Evolutionary conservation across 30 jellyfish, hydroid and myxozoan species (phyloP).

Genomic region (Hydractinia echinata): DNA sequence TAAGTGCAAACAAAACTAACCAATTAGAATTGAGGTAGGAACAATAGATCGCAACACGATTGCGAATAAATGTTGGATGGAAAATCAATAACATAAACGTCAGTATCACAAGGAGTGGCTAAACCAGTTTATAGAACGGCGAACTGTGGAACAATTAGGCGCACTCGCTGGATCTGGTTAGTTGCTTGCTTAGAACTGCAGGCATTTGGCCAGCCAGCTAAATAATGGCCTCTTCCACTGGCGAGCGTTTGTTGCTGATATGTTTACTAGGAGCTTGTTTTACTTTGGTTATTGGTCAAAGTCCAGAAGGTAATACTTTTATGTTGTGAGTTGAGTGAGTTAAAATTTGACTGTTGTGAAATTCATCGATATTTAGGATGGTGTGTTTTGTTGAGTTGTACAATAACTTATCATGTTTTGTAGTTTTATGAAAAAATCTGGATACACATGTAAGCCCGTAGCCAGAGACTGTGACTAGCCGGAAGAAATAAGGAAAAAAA

Average conservation of each 20-base stretch:
- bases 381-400: too few species aligned
- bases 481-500: too few species aligned
- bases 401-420: too few species aligned
- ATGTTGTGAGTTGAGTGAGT: too few species aligned
- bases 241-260: slow-evolving; percentile 24
- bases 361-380: too few species aligned
- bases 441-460: too few species aligned
- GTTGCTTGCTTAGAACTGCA: slow-evolving; percentile 14
- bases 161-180: slow-evolving; percentile 14
- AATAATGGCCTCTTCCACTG: not conserved
- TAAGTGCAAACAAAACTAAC: not conserved
- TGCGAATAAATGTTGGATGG: not conserved
- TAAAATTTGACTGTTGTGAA: too few species aligned
- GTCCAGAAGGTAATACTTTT: not conserved
- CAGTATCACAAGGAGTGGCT: slow-evolving; percentile 7
- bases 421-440: too few species aligned
- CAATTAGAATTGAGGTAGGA: not conserved
- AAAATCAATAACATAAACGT: not conserved
- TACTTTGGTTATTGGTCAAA: not conserved
- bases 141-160: slow-evolving; percentile 3
- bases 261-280: not conserved
- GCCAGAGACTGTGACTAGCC: too few species aligned
- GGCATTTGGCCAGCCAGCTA: slow-evolving; percentile 24
- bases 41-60: slow-evolving; percentile 14
- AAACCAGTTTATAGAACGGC: not conserved